Evolutionary conservation across 1,140 invertebrate species (phyloP), one percentile per base, ranked within the genome.

Genomic region (Drosophila ficusphila): DNA sequence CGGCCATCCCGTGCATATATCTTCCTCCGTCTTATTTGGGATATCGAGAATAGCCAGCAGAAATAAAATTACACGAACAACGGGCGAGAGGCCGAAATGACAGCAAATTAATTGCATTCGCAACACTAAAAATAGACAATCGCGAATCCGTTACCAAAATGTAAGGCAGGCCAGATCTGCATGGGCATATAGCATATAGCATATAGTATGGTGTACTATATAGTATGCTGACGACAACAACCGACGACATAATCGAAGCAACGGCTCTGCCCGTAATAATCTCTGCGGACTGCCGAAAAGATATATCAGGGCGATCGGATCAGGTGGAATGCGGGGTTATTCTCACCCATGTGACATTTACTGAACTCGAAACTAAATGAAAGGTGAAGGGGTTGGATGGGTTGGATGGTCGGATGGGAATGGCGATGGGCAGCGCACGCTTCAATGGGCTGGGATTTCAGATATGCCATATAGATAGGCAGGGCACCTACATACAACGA

Each of bases 21-120:
- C n/a, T 49, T 34, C 49, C 27, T 16, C 39, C 34, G 64, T 16
- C 25, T 46, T 64, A 64, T 64, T 64, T 60, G 42, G 60, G 56
- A 56, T 61, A 61, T 68, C 64, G 25, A 67, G 64, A 68, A 68
- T 68, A 68, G 64, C 18, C 46, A 27, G 42, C 42, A 46, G 11
- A 72, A 72, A 75, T 52, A 65, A 67, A 74, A 53, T 33, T 23
- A 34, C 18, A 39, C 16, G 31, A 53, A 25, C 49, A 54, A 54
- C 33, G 56, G 33, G 12, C 51, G 57, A 61, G 36, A 54, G 41
- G 60, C 34, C 68, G 39, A 72, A 72, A 75, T 75, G 72, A 75
- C 72, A 75, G 71, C 71, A 67, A 75, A 75, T 75, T 75, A 75
- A 75, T 75, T 75, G 72, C 72, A 75, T 75, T 75, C 25, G 51